Evolutionary conservation across 2,797 vertebrate species (phyloP).

Genomic region (Bucorvus abyssinicus): DNA sequence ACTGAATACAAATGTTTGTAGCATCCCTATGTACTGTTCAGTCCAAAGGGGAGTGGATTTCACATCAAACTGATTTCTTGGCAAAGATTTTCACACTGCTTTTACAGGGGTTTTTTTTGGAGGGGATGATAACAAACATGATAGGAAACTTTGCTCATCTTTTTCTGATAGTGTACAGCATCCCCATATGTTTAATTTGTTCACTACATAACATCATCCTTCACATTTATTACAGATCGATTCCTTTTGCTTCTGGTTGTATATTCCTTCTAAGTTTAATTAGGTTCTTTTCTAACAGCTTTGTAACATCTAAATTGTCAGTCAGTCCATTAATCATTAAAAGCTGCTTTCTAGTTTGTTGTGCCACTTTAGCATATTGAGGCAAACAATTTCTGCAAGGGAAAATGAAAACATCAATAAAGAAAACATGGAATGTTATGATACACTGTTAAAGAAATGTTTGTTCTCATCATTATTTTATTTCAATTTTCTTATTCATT

Average conservation of each 20-base stretch:
- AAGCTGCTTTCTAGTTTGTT: constrained; percentile 15
- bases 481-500: not conserved
- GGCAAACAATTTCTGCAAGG: not conserved
- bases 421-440: not conserved
- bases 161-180: not conserved
- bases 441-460: not conserved
- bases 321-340: constrained; percentile 19
- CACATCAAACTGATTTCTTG: not conserved
- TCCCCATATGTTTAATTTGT: not conserved
- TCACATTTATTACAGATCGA: not conserved
- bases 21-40: not conserved
- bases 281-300: not conserved
- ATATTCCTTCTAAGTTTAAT: not conserved
- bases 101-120: not conserved
- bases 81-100: not conserved
- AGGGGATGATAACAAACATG: not conserved
- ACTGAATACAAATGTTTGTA: constrained; percentile 40
- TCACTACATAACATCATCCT: not conserved
- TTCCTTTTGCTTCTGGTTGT: not conserved
- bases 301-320: constrained; percentile 1
- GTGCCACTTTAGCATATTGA: not conserved
- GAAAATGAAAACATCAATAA: constrained; percentile 21
- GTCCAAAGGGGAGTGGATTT: not conserved
- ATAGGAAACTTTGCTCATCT: not conserved
- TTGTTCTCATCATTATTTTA: not conserved